Base-by-base conservation (phyloP, 2,797 vertebrate genomes). In the Cossypha heuglini region DNA sequence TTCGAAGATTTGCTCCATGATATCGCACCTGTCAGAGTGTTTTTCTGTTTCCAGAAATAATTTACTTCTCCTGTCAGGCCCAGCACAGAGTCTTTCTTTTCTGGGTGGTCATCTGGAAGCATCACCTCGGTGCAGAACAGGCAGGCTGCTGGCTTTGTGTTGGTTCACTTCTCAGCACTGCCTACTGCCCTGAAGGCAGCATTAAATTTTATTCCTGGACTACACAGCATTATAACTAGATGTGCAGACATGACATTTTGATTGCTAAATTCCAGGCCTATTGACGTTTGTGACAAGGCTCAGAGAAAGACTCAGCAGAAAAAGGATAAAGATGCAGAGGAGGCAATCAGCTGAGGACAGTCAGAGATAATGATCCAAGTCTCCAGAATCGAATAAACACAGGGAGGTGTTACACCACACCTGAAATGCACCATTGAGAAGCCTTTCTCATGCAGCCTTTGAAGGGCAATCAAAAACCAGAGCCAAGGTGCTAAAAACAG, bases 1-100 rank as follows among this genome's bases (percentile, higher is more conserved):
- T 76, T 72, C 0, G 0, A 93, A 54, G 51, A 51, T 26, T 43
- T 3, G 22, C 26, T 61, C 38, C 16, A 10, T 19, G 69, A 69
- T n/a, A 35, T 28, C 7, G 5, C 31, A 45, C 57, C 85, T 63
- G 25, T 79, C 74, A 76, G 66, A 68, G 25, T 59, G 74, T 22
- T 86, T 95, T 94, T 80, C 69, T 85, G 29, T 54, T 92, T 86
- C 81, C 52, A 86, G 86, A 78, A 94, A 93, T 54, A 91, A 82
- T 82, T 84, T 82, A 7, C 66, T 86, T 74, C 57, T 81, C 78
- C 66, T 90, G 78, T 78, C 91, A 94, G 83, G 17, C 25, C 49
- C 37, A 67, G 64, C 21, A 68, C 26, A 69, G 12, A 2, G 2
- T 35, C 42, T 62, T 78, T 38, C 51, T 59, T 64, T 82, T 76